A percentile compares a stretch with the other conserved stretches of the same genome.
Conservation (phyloP, 2,888 invertebrate species). For the Papilio elwesi region DNA sequence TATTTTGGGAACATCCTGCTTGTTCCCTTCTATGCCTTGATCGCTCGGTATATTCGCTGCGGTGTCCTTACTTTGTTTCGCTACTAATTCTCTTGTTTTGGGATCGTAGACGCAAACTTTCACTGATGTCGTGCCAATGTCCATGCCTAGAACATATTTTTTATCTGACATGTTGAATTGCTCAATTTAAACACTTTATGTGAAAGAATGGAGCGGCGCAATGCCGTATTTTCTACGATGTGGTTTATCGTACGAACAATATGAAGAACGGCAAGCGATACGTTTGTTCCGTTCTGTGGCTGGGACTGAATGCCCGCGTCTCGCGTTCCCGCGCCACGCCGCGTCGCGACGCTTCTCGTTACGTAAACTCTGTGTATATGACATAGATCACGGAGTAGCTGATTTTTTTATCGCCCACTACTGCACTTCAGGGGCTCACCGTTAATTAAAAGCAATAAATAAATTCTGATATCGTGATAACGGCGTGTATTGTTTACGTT, state of each 20-base stretch:
- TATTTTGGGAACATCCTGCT: constrained; percentile 93
- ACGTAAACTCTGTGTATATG: constrained; percentile 69
- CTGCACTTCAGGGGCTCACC: constrained; percentile 59
- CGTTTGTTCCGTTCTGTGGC: constrained; percentile 19
- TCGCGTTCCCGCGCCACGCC: constrained; percentile 34
- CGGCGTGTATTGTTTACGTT: constrained; percentile 52
- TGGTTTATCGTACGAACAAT: constrained; percentile 41
- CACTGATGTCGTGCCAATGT: constrained; percentile 95
- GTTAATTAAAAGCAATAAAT: constrained; percentile 64
- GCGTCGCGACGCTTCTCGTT: constrained; percentile 53
- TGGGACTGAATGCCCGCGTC: constrained; percentile 41
- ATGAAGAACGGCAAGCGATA: constrained; percentile 38
- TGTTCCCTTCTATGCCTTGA: constrained; percentile 89
- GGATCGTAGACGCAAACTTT: constrained; percentile 90
- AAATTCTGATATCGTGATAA: constrained; percentile 56
- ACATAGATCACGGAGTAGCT: constrained; percentile 62
- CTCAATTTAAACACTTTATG: constrained; percentile 7
- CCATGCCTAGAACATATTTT: constrained; percentile 88
- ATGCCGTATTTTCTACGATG: constrained; percentile 30
- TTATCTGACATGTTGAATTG: constrained; percentile 69
- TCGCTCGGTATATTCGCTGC: constrained; percentile 90
- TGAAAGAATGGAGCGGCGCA: not conserved
- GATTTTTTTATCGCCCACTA: constrained; percentile 69
- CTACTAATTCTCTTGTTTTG: constrained; percentile 84
- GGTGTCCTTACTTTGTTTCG: constrained; percentile 89